Base-by-base conservation (phyloP, 2,797 vertebrate species). In the Bradypus variegatus region DNA sequence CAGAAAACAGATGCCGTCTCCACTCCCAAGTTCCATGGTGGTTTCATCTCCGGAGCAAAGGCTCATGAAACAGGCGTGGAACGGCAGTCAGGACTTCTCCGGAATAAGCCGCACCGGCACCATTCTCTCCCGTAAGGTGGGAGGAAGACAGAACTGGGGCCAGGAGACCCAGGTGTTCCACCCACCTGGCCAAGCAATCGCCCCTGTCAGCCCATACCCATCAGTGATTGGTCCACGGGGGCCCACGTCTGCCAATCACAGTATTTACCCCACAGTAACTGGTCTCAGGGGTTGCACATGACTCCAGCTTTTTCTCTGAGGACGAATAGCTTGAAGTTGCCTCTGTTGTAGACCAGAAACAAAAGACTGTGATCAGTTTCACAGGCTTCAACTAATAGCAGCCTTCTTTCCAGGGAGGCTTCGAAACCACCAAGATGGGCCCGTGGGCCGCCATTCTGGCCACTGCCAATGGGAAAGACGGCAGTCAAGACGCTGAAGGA, bases 401-500 rank as follows among this genome's bases (percentile, higher is more conserved):
- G 79, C 11, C n/a, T 79, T 76, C 60, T 50, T 60, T 38, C 18
- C 69, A 27, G 36, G 7, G 55, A 27, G 79, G 50, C 36, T 62
- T 29, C 21, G 36, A 29, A 5, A 5, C 29, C 8, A 21, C 76
- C 76, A 2, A 2, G 2, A 36, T 7, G 36, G 69, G 41, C 6
- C 31, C 45, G 0, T 1, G 0, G 29, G 50, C 91, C 4, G 0
- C 78, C 60, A 60, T 23, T 41, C 21, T 55, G 55, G 10, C 55
- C 4, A 15, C 18, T 67, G 31, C 6, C 16, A 64, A 45, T 11
- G 27, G 11, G 48, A 21, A 38, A 62, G 79, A 3, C 38, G 9
- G 50, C 2, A 50, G n/a, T 29, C 33, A 1, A 6, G 2, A 3
- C 3, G 29, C 3, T 3, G 31, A 55, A 55, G 58, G 48, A 38